Percentiles rank a stretch among this genome's conserved stretches.
Evolutionary conservation across 2,888 invertebrate species (phyloP).

Genomic region (Ochlodes sylvanus): DNA sequence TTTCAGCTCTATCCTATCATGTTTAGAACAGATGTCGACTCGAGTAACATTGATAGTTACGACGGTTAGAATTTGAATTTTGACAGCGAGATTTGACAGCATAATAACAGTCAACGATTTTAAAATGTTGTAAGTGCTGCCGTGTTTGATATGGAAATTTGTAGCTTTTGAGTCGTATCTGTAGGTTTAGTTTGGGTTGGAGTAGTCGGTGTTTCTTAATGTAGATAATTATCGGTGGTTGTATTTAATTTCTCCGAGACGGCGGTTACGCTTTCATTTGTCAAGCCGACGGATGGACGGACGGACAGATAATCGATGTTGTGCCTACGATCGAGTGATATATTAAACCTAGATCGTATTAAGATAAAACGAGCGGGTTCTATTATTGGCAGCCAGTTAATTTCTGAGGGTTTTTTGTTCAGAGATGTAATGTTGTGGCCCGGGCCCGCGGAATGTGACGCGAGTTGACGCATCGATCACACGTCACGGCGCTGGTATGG

Average conservation of each 20-base stretch:
- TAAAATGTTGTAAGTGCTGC: slow-evolving; percentile 41
- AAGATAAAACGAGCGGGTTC: slow-evolving; percentile 55
- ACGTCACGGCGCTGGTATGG: not conserved
- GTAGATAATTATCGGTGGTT: slow-evolving; percentile 61
- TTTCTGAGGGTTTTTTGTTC: slow-evolving; percentile 46
- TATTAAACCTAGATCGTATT: slow-evolving; percentile 64
- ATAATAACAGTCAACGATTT: slow-evolving; percentile 40
- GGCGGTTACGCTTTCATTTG: slow-evolving; percentile 61
- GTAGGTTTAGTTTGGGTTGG: slow-evolving; percentile 39
- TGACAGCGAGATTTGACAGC: slow-evolving; percentile 42
- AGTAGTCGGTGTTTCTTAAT: slow-evolving; percentile 40
- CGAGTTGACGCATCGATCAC: not conserved
- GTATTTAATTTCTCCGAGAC: slow-evolving; percentile 58
- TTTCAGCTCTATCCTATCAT: slow-evolving; percentile 38
- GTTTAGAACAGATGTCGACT: slow-evolving; percentile 36
- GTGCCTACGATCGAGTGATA: slow-evolving; percentile 59
- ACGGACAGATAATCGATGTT: slow-evolving; percentile 57
- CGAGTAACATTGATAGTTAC: not conserved
- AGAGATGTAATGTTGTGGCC: slow-evolving; percentile 8
- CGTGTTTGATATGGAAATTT: slow-evolving; percentile 35
- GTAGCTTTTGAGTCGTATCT: slow-evolving; percentile 38
- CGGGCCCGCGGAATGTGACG: not conserved
- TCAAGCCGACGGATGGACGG: slow-evolving; percentile 53
- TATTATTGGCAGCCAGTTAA: slow-evolving; percentile 55
- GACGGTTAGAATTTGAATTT: slow-evolving; percentile 23